phyloP scores from a whole-genome alignment of 2,888 invertebrate genomes.

The Hemithea aestivaria region DNA sequence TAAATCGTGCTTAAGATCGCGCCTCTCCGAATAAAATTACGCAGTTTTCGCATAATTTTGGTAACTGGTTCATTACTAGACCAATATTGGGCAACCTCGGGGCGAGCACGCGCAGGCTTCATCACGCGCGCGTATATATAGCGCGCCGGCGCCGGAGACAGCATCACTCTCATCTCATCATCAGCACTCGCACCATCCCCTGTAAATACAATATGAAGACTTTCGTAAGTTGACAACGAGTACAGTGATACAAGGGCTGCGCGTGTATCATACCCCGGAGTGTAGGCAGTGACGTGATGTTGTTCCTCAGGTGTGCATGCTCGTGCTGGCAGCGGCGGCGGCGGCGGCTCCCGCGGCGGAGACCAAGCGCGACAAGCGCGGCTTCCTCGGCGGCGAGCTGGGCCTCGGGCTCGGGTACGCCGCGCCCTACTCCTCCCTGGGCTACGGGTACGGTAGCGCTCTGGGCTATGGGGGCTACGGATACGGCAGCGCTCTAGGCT shows the following conservation, averaged over 20 bases:
- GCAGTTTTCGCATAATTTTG: conserved; percentile 28
- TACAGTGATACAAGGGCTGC: neutral
- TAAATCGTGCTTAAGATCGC: too few species aligned
- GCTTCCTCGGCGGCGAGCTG: conserved; percentile 12
- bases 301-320: conserved; percentile 36
- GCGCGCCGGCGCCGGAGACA: too few species aligned
- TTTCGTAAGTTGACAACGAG: conserved; percentile 35
- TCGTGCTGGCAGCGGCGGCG: conserved; percentile 35
- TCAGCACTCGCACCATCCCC: conserved; percentile 12
- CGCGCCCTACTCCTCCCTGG: conserved; percentile 12
- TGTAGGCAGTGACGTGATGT: too few species aligned
- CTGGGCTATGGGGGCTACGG: conserved; percentile 8
- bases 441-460: too few species aligned
- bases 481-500: conserved; percentile 12
- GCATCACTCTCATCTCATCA: conserved; percentile 15
- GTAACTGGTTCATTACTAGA: conserved; percentile 17
- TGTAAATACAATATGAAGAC: conserved; percentile 36
- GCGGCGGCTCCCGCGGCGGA: conserved; percentile 29
- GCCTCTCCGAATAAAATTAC: too few species aligned
- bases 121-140: too few species aligned
- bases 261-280: too few species aligned
- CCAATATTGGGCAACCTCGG: too few species aligned
- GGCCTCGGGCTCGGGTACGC: conserved; percentile 15
- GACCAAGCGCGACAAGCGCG: conserved; percentile 44
- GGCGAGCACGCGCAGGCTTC: too few species aligned